Conservation (phyloP, 2,888 invertebrate species). For the Clepsis dumicolana region DNA sequence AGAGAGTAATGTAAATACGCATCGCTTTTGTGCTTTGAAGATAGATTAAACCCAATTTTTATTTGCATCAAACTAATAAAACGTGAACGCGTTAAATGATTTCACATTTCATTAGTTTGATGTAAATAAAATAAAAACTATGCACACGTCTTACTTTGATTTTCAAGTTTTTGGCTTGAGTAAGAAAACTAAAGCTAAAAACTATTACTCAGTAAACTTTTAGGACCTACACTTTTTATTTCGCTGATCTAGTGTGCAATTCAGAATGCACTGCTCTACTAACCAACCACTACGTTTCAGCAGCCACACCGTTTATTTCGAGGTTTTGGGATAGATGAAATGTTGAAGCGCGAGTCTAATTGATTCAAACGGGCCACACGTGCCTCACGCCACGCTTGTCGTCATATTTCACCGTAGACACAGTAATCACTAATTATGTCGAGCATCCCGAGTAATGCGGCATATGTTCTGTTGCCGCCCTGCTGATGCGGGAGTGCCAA, state of each 20-base stretch:
- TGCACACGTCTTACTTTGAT: too few relatives aligned
- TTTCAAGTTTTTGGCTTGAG: not conserved
- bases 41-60: too few relatives aligned
- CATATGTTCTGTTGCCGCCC: conserved; percentile 20
- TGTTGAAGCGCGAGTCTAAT: conserved; percentile 28
- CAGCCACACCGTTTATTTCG: conserved; percentile 1
- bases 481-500: not conserved
- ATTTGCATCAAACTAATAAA: too few relatives aligned
- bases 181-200: not conserved
- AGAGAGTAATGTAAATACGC: not conserved
- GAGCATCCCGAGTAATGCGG: conserved; percentile 40
- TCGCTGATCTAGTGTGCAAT: not conserved
- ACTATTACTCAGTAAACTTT: not conserved
- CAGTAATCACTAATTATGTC: conserved; percentile 42
- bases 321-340: conserved; percentile 3
- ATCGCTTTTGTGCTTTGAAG: not conserved
- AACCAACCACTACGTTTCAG: not conserved
- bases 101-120: too few relatives aligned
- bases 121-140: too few relatives aligned
- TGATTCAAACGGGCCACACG: conserved; percentile 36
- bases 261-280: not conserved
- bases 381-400: conserved; percentile 36
- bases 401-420: conserved; percentile 37
- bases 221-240: not conserved
- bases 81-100: too few relatives aligned